Percentiles rank a stretch among this genome's conserved stretches.
These are phyloP conservation scores for Andrena marginata DNA, from an alignment of 2,888 invertebrate genomes.

Conservation along the genomic window DNA sequence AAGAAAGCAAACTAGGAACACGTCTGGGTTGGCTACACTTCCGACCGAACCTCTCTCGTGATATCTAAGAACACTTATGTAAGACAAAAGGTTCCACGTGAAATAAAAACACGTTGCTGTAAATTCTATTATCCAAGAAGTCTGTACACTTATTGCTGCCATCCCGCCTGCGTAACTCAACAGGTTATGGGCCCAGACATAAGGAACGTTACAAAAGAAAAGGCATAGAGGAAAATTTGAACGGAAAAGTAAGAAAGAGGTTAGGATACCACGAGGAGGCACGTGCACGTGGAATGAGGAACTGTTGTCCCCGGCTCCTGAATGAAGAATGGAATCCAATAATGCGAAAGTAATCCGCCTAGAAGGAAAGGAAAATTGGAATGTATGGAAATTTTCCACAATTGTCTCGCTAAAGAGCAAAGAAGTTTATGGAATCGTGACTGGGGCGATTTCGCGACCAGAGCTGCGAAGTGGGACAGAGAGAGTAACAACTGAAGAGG, in stretches of 20 bases:
- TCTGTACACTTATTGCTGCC: too few relatives aligned
- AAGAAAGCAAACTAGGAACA: too few relatives aligned
- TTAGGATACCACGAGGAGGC: neutral
- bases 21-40: too few relatives aligned
- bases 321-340: neutral
- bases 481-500: neutral
- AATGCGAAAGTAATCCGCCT: neutral
- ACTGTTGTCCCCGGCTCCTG: too few relatives aligned
- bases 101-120: too few relatives aligned
- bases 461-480: neutral
- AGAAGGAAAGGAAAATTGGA: slow-evolving; percentile 2
- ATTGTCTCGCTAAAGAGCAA: neutral
- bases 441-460: neutral
- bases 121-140: too few relatives aligned
- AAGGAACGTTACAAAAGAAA: neutral
- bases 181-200: neutral
- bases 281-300: too few relatives aligned
- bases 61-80: too few relatives aligned
- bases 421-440: neutral
- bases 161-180: too few relatives aligned
- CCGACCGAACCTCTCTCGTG: too few relatives aligned
- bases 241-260: neutral
- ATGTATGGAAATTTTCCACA: neutral
- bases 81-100: too few relatives aligned
- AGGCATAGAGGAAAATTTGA: neutral